A percentile compares a stretch with the other conserved stretches of the same genome.
Evolutionary conservation across 1,140 invertebrate genomes (phyloP).

Genomic region (Rhyacophila brunnea): DNA sequence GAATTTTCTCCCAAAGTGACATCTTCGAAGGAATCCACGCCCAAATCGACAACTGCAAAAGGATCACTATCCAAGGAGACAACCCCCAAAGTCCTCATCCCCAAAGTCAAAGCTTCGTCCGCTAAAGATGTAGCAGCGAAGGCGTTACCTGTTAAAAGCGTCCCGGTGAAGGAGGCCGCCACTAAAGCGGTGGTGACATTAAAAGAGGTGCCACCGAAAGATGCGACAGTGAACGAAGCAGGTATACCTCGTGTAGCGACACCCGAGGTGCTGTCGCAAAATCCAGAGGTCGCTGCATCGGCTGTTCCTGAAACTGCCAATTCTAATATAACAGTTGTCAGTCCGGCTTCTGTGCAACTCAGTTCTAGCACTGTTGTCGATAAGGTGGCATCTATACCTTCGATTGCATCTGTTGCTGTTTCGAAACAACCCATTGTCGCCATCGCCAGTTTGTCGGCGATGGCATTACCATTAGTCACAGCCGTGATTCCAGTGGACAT

Average conservation of each 20-base stretch:
- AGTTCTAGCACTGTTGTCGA: neutral
- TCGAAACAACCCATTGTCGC: neutral
- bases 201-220: too few species aligned
- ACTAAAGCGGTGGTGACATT: too few species aligned
- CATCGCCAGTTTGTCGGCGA: conserved; percentile 4
- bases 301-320: neutral
- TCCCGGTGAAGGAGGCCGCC: too few species aligned
- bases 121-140: too few species aligned
- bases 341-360: neutral
- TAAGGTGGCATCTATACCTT: neutral
- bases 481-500: neutral
- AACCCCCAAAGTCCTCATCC: too few species aligned
- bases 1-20: too few species aligned
- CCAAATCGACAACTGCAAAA: too few species aligned
- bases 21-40: too few species aligned
- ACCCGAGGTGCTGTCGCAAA: conserved; percentile 40
- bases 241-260: conserved; percentile 36
- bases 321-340: neutral
- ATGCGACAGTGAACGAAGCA: too few species aligned
- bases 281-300: neutral
- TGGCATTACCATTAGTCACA: conserved; percentile 13
- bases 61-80: too few species aligned
- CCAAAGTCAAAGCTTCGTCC: too few species aligned
- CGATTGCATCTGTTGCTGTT: neutral
- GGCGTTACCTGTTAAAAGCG: too few species aligned